A percentile compares a stretch with the other conserved stretches of the same genome.
Evolutionary conservation across 2,888 invertebrate genomes (phyloP).

Genomic region (Nomada lathburiana): DNA sequence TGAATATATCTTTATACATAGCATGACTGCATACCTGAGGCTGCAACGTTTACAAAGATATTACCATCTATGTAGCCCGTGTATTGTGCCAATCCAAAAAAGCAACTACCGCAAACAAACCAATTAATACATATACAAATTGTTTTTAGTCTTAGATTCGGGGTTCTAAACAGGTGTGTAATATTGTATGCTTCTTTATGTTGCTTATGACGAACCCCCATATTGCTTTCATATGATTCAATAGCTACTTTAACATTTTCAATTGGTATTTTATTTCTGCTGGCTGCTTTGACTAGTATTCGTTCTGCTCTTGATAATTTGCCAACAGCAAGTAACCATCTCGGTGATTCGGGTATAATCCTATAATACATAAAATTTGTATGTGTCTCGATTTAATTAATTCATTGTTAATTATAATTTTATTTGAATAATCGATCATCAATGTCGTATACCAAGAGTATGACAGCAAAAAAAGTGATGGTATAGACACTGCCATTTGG

Average conservation of each 20-base stretch:
- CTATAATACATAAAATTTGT: slow-evolving; percentile 69
- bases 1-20: neutral
- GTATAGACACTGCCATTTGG: slow-evolving; percentile 85
- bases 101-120: slow-evolving; percentile 86
- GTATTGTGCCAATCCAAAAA: slow-evolving; percentile 86
- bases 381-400: neutral
- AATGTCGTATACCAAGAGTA: slow-evolving; percentile 85
- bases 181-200: slow-evolving; percentile 82
- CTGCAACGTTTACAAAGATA: slow-evolving; percentile 85
- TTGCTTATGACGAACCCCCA: slow-evolving; percentile 80
- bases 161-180: slow-evolving; percentile 81
- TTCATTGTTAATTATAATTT: neutral
- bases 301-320: slow-evolving; percentile 81
- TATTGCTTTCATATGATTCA: slow-evolving; percentile 71
- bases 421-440: neutral
- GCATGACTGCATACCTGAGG: slow-evolving; percentile 84
- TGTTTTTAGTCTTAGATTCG: slow-evolving; percentile 82
- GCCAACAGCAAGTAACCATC: slow-evolving; percentile 85
- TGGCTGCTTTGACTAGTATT: slow-evolving; percentile 83
- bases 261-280: slow-evolving; percentile 80
- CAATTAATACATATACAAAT: slow-evolving; percentile 84
- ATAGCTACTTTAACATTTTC: slow-evolving; percentile 79
- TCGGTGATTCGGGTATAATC: slow-evolving; percentile 85
- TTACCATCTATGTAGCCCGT: slow-evolving; percentile 85
- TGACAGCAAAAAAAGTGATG: slow-evolving; percentile 83